phyloP scores from a whole-genome alignment of 2,113 vertebrate species.

The Neomonachus schauinslandi region DNA sequence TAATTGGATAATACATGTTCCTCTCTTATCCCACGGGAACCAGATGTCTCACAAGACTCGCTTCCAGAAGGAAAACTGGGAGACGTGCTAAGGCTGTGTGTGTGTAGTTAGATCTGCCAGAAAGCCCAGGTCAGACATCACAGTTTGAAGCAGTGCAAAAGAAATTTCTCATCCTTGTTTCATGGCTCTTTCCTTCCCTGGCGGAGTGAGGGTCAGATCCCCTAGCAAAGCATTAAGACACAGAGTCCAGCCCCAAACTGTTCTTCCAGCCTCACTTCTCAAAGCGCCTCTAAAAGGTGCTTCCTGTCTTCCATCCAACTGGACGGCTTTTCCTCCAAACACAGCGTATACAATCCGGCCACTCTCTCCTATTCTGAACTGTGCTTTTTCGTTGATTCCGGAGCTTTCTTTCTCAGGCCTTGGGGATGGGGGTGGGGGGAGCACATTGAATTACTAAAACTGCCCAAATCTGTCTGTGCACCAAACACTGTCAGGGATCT shows the following conservation, averaged over 20 bases:
- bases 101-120: background rate
- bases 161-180: background rate
- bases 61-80: background rate
- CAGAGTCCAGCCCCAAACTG: background rate
- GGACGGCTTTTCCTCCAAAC: background rate
- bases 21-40: conserved; percentile 4
- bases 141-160: background rate
- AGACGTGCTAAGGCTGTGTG: background rate
- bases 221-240: background rate
- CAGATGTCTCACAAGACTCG: background rate
- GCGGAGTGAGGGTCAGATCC: background rate
- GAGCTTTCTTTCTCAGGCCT: background rate
- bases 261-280: background rate
- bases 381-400: background rate
- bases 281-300: background rate
- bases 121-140: background rate
- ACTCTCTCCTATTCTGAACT: background rate
- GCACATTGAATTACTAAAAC: background rate
- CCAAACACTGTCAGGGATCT: background rate
- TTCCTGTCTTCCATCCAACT: background rate
- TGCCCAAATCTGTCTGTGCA: background rate
- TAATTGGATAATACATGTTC: background rate
- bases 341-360: background rate
- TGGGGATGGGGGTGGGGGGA: background rate
- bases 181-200: background rate